Evolutionary conservation across 2,888 invertebrate species (phyloP), one percentile per base, ranked within the genome.

Genomic region (Epistrophe grossulariae): DNA sequence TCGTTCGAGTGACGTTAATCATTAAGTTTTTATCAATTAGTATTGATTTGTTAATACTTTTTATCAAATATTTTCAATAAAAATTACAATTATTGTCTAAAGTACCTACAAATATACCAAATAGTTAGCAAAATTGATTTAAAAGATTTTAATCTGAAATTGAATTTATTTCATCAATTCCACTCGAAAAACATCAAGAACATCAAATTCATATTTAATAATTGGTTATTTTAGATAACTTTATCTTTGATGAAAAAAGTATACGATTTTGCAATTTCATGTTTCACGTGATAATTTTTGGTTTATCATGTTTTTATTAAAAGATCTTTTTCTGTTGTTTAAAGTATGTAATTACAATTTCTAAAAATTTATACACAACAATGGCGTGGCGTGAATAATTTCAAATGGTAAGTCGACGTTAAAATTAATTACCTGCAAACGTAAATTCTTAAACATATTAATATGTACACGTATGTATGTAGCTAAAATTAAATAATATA

Each of bases 201-300:
- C 31, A n/a, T 15, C 8, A 57, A 57, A n/a, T 17, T 57, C n/a
- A 1, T 35, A 15, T 35, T 19, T 1, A 50, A 57, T 31, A 59
- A 35, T 59, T 59, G 59, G 17, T 19, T n/a, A n/a, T 15, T 17
- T 24, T 24, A 28, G 31, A 48, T 17, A 64, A 28, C 10, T 24
- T 45, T 64, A 64, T 64, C 28, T 64, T 15, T 45, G 11, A 19
- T 45, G 11, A 19, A 43, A n/a, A n/a, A 57, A 57, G 3, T n/a
- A 15, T 31, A 5, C 8, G 0, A 9, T 40, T 17, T 60, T 19
- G 24, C 8, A n/a, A 15, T 15, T 45, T 45, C 11, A 64, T 24
- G n/a, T 4, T 64, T 64, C 17, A 64, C 10, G 45, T 45, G 11
- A 7, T 31, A 31, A 24, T 4, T 45, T 64, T 64, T 2, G 15